Evolutionary conservation across 2,113 vertebrate species (phyloP).

Genomic region (Bambusicola thoracicus): DNA sequence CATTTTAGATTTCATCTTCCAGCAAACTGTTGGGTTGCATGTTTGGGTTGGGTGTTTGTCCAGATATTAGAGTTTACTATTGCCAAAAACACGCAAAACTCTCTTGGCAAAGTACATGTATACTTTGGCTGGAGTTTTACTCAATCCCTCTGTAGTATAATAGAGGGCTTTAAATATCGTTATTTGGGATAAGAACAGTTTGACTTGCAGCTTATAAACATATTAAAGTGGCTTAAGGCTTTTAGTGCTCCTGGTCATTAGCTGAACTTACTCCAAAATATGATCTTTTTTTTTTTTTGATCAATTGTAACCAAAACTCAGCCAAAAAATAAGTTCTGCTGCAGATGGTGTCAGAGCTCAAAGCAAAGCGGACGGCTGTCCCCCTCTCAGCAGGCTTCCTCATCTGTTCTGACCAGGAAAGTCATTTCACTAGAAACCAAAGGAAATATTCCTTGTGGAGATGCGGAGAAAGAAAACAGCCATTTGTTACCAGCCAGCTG

Average conservation of each 20-base stretch:
- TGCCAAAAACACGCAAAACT: slow-evolving; percentile 19
- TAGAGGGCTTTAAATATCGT: slow-evolving; percentile 6
- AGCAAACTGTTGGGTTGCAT: not conserved
- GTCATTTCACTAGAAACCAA: not conserved
- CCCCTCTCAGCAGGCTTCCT: not conserved
- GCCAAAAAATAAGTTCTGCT: not conserved
- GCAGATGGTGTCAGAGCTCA: not conserved
- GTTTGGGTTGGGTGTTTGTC: not conserved
- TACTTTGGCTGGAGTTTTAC: slow-evolving; percentile 50
- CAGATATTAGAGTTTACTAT: not conserved
- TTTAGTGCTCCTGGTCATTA: slow-evolving; percentile 50
- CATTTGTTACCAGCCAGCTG: not conserved
- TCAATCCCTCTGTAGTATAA: not conserved
- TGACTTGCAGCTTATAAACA: slow-evolving; percentile 21
- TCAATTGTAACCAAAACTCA: not conserved
- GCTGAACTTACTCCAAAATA: slow-evolving; percentile 25
- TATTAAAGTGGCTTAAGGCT: slow-evolving; percentile 58
- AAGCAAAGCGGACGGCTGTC: not conserved
- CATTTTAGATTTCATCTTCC: not conserved
- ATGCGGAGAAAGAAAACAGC: not conserved
- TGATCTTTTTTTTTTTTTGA: not conserved
- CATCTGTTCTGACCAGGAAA: not conserved
- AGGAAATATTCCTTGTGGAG: not conserved
- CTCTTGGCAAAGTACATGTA: not conserved
- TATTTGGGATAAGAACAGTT: slow-evolving; percentile 53